A percentile compares a stretch with the other conserved stretches of the same genome.
Evolutionary conservation across 2,797 vertebrate genomes (phyloP).

Genomic region (Cyprinella venusta): DNA sequence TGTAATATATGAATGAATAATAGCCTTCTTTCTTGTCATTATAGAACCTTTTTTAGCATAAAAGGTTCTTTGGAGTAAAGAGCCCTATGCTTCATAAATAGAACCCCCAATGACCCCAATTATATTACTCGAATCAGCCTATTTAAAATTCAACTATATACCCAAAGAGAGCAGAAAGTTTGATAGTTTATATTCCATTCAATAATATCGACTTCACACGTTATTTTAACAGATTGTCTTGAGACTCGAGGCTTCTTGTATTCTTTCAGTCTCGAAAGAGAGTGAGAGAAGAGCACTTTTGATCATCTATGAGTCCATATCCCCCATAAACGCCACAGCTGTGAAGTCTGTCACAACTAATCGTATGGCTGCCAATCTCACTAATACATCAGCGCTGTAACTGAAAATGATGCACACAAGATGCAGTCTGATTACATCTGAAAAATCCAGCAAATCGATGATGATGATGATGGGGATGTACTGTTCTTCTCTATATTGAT

Average conservation of each 20-base stretch:
- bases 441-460: not conserved
- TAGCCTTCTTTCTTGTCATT: too few species aligned
- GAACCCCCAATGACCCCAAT: not conserved
- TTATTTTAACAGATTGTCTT: conserved; percentile 3
- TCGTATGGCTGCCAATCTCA: not conserved
- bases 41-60: too few species aligned
- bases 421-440: not conserved
- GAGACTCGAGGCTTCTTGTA: not conserved
- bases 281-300: not conserved
- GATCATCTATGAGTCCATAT: not conserved
- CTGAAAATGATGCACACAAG: conserved; percentile 2
- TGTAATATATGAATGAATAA: too few species aligned
- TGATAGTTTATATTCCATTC: not conserved
- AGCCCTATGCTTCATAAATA: too few species aligned
- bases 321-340: not conserved
- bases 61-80: too few species aligned
- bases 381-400: conserved; percentile 8
- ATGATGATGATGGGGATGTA: not conserved
- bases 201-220: not conserved
- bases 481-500: conserved; percentile 2
- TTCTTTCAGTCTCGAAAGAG: not conserved
- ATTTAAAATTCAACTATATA: not conserved
- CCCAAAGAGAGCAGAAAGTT: not conserved
- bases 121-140: not conserved
- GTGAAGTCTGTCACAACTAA: conserved; percentile 20